phyloP scores from a whole-genome alignment of 2,797 vertebrate species.

The Gymnoscopelus microlampas region DNA sequence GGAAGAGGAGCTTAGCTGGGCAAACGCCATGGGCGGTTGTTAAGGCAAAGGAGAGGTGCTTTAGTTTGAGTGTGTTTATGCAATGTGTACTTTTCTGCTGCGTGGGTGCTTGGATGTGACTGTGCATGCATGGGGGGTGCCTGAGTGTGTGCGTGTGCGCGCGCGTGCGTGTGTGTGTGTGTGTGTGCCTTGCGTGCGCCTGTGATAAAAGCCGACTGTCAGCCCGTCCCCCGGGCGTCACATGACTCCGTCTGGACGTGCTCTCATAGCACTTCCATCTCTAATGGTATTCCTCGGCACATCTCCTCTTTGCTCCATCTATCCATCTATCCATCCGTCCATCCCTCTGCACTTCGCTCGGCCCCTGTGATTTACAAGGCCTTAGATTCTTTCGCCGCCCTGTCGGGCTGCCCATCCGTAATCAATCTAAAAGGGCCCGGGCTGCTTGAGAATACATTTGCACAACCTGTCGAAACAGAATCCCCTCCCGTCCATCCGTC shows the following conservation, averaged over 20 bases:
- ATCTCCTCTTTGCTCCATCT: constrained; percentile 34
- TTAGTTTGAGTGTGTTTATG: not conserved
- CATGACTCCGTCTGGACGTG: constrained; percentile 51
- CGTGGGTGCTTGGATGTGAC: too few relatives aligned
- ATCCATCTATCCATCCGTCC: constrained; percentile 29
- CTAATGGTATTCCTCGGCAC: constrained; percentile 56
- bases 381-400: not conserved
- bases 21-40: not conserved
- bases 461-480: not conserved
- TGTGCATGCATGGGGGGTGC: constrained; percentile 27
- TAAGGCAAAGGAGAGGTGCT: not conserved
- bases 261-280: constrained; percentile 31
- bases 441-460: constrained; percentile 10
- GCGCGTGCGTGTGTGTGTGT: too few relatives aligned
- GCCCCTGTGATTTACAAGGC: not conserved
- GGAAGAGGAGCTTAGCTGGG: constrained; percentile 54
- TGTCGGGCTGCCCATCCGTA: constrained; percentile 13
- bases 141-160: constrained; percentile 14
- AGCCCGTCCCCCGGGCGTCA: constrained; percentile 46
- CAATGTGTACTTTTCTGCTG: too few relatives aligned
- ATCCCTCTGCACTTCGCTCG: not conserved
- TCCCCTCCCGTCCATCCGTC: constrained; percentile 6
- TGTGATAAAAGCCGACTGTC: constrained; percentile 31
- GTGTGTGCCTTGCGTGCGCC: not conserved
- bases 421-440: constrained; percentile 23